Percentiles rank a stretch among this genome's conserved stretches.
These are phyloP conservation scores for Cromileptes altivelis DNA, from an alignment of 2,113 vertebrate species.

Conservation along the genomic window DNA sequence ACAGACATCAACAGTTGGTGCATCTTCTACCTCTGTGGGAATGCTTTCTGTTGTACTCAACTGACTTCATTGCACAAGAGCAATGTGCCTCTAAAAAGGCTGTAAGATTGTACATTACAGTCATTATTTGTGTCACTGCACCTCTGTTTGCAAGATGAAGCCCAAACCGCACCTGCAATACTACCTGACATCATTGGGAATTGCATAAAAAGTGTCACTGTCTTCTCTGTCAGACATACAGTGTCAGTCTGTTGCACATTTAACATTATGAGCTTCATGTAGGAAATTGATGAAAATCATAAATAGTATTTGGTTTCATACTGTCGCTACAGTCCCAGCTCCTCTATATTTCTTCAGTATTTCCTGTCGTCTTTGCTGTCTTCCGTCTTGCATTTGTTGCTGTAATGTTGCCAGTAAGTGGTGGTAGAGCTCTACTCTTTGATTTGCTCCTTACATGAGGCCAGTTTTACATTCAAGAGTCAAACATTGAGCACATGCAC, in stretches of 20 bases:
- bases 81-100: background rate
- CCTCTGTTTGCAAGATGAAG: background rate
- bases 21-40: background rate
- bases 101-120: background rate
- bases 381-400: slow-evolving; percentile 3
- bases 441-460: background rate
- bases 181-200: background rate
- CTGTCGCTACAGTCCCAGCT: background rate
- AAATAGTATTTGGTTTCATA: background rate
- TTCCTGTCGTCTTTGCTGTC: background rate
- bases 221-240: background rate
- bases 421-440: slow-evolving; percentile 36
- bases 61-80: background rate
- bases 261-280: background rate
- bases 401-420: slow-evolving; percentile 51
- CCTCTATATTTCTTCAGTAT: background rate
- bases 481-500: background rate
- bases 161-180: background rate
- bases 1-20: background rate
- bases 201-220: background rate
- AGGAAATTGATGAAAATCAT: too few species aligned
- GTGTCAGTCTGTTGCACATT: background rate
- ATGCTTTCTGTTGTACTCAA: background rate
- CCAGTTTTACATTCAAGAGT: background rate
- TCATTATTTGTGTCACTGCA: background rate